Conservation (phyloP, 2,113 vertebrate species). For the Capreolus pygargus region DNA sequence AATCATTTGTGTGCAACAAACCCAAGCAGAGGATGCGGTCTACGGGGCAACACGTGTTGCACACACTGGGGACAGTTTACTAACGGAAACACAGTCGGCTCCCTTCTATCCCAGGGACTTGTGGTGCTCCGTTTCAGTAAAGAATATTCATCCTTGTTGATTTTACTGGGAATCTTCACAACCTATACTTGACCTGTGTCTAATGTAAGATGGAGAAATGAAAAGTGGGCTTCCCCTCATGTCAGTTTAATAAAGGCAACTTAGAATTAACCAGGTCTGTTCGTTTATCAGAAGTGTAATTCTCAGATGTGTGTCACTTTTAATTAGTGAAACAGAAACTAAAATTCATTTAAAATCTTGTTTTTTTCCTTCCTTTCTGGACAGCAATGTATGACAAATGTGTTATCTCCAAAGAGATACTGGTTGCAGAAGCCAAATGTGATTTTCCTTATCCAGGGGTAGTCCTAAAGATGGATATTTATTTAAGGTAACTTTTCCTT, state of each 20-base stretch:
- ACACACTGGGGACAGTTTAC: background rate
- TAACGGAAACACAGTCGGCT: background rate
- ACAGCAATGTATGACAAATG: constrained; percentile 21
- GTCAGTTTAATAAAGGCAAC: constrained; percentile 88
- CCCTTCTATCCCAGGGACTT: background rate
- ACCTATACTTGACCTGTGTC: constrained; percentile 80
- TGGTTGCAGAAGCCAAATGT: background rate
- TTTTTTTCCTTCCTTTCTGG: constrained; percentile 64
- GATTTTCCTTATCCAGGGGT: background rate
- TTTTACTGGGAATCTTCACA: constrained; percentile 73
- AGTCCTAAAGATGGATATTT: background rate
- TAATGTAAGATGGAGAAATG: constrained; percentile 70
- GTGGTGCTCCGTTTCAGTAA: constrained; percentile 10
- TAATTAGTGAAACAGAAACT: constrained; percentile 87
- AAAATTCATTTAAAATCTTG: constrained; percentile 81
- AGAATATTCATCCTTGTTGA: constrained; percentile 10
- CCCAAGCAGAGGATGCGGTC: background rate
- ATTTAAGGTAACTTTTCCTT: constrained; percentile 4
- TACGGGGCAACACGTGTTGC: background rate
- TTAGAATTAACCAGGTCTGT: constrained; percentile 86
- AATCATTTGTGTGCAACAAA: background rate
- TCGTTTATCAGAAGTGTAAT: constrained; percentile 78
- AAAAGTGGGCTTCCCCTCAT: constrained; percentile 75
- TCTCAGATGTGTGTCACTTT: constrained; percentile 84
- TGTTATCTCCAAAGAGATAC: constrained; percentile 20